These are phyloP conservation scores for Bambusicola thoracicus DNA, from an alignment of 2,113 vertebrate genomes.

Conservation along the genomic window DNA sequence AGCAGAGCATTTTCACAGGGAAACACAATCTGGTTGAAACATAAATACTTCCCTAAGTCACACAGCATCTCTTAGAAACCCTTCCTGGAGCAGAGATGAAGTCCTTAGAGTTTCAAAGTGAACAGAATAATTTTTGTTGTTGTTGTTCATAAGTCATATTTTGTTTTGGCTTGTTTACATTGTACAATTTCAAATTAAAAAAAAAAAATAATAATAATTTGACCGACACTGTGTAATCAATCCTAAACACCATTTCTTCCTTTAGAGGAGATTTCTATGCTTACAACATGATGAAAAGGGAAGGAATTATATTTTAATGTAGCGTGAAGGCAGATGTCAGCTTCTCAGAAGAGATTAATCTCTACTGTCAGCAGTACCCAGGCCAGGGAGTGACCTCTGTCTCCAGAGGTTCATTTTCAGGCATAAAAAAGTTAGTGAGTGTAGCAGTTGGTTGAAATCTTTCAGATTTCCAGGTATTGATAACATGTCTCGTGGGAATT, in stretches of 20 bases:
- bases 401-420: background rate
- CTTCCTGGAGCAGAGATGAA: background rate
- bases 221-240: background rate
- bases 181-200: background rate
- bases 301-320: background rate
- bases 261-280: background rate
- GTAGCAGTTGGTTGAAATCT: background rate
- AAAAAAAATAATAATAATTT: background rate
- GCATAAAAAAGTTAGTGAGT: background rate
- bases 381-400: background rate
- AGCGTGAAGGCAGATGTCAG: constrained; percentile 1
- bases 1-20: background rate
- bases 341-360: background rate
- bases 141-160: background rate
- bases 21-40: background rate
- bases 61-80: background rate
- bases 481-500: background rate
- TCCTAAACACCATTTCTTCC: background rate
- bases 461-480: background rate
- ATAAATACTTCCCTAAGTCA: background rate
- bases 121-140: background rate
- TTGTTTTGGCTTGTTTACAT: background rate
- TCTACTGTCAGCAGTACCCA: background rate
- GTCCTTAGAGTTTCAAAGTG: background rate
- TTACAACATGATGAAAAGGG: background rate